phyloP scores from a whole-genome alignment of 2,113 vertebrate species.

The Pantherophis guttatus region DNA sequence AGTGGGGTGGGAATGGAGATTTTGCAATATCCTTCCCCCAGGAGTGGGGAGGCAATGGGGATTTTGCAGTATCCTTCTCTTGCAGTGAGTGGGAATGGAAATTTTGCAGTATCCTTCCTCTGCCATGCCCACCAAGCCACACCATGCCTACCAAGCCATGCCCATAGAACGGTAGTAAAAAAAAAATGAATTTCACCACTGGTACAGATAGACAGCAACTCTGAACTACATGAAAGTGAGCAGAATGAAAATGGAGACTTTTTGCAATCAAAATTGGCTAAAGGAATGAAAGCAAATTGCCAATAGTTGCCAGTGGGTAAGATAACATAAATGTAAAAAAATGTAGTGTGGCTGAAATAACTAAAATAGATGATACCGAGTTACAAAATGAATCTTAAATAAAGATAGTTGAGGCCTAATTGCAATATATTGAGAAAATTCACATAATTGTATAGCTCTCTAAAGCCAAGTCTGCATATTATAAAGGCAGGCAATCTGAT shows the following conservation, averaged over 20 bases:
- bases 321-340: background rate
- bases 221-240: background rate
- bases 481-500: background rate
- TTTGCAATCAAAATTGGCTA: slow-evolving; percentile 16
- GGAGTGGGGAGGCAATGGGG: too few relatives aligned
- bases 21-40: too few relatives aligned
- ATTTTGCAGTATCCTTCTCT: too few relatives aligned
- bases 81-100: too few relatives aligned
- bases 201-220: background rate
- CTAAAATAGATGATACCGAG: background rate
- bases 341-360: background rate
- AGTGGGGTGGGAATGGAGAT: too few relatives aligned
- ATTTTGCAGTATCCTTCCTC: too few relatives aligned
- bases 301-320: background rate
- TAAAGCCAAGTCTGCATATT: background rate
- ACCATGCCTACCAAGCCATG: too few relatives aligned
- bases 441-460: background rate
- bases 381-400: background rate
- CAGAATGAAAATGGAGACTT: background rate
- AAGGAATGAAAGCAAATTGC: slow-evolving; percentile 12
- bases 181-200: too few relatives aligned
- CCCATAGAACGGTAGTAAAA: too few relatives aligned
- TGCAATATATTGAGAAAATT: background rate
- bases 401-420: background rate
- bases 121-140: too few relatives aligned